Percentiles rank a stretch among this genome's conserved stretches.
Evolutionary conservation across 2,888 invertebrate species (phyloP).

Genomic region (Graphium colonna): DNA sequence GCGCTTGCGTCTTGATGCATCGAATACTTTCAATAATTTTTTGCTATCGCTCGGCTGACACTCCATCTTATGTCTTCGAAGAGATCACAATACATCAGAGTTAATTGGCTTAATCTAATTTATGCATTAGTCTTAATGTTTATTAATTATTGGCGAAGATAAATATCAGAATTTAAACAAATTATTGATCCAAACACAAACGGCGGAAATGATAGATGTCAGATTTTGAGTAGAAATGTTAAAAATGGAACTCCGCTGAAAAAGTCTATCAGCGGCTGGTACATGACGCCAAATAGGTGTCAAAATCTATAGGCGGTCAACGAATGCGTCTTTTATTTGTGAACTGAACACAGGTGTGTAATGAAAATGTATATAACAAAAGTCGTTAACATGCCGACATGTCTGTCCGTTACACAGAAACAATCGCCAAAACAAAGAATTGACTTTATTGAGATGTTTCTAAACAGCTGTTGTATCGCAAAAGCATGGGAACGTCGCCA

Average conservation of each 20-base stretch:
- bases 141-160: conserved; percentile 34
- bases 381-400: no score
- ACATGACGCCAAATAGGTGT: conserved; percentile 18
- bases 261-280: conserved; percentile 14
- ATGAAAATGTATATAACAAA: no score
- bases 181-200: conserved; percentile 53
- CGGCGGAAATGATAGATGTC: conserved; percentile 42
- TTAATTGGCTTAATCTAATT: conserved; percentile 39
- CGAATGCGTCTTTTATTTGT: background rate
- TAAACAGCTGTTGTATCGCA: background rate
- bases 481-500: background rate
- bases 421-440: background rate
- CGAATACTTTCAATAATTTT: conserved; percentile 67
- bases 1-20: conserved; percentile 56
- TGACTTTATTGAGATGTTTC: background rate
- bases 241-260: conserved; percentile 49
- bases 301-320: background rate
- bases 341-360: no score
- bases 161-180: conserved; percentile 43
- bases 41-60: conserved; percentile 67
- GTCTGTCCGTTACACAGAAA: no score
- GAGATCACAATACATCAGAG: conserved; percentile 50
- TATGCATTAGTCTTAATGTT: conserved; percentile 39
- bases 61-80: conserved; percentile 59
- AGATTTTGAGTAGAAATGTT: conserved; percentile 43